Evolutionary conservation across 1,140 invertebrate species (phyloP), one percentile per base, ranked within the genome.

Genomic region (Bombus pascuorum): DNA sequence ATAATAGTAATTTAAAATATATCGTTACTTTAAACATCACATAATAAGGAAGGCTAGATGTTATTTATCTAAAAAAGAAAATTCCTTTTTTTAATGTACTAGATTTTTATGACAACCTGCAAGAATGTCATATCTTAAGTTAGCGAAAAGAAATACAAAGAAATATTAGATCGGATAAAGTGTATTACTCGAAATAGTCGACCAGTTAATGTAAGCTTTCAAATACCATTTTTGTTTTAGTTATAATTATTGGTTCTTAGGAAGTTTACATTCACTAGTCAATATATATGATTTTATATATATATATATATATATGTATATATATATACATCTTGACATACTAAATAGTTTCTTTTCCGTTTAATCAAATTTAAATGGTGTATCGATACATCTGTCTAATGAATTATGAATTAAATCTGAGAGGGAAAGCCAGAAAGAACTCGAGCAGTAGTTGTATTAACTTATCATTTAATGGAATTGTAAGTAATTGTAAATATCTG

Each of bases 401-500:
- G 59, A 37, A 68, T 44, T 34, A 22, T 22, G 25, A 12, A 75
- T 74, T 74, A 44, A 44, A 25, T 72, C 65, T 22, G 22, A 57
- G 25, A 25, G 28, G 47, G 57, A 18, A 28, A 83, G 15, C n/a
- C 59, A 75, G 81, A 66, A 25, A 25, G 65, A 70, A 80, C 32
- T 70, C 32, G 39, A 80, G n/a, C 44, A 47, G 34, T 78, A 66
- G 39, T 18, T 80, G 13, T 44, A 57, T 86, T 77, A 57, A 75
- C 42, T 79, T 73, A 78, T 65, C 39, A n/a, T 83, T 76, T 83
- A 70, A 81, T 22, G 57, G 47, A 83, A 84, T 62, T 83, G 81
- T 83, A 83, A 86, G 37, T 86, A 86, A 76, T 53, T 86, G 85
- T 83, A 77, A 66, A 83, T 86, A 86, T 57, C 42, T 37, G 37